Conservation (phyloP, 2,888 invertebrate genomes). For the Aelia acuminata region DNA sequence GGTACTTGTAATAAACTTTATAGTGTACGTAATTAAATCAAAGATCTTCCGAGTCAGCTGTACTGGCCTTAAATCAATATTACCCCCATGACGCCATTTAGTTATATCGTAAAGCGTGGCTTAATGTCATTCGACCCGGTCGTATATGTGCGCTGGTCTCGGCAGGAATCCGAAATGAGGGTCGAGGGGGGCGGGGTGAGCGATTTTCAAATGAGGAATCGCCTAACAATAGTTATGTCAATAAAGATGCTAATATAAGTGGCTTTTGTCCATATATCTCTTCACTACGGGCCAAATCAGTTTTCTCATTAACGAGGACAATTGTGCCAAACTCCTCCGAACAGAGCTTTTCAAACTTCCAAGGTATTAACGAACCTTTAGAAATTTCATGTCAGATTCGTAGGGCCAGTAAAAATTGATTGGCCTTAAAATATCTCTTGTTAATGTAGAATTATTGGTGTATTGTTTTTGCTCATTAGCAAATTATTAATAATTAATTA, state of each 20-base stretch:
- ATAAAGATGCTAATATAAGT: constrained; percentile 18
- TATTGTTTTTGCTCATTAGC: too few species aligned
- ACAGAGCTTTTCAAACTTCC: background rate
- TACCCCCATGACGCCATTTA: background rate
- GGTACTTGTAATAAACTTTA: background rate
- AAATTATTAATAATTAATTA: too few species aligned
- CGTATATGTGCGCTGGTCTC: background rate
- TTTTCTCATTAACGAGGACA: background rate
- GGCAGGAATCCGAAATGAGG: background rate
- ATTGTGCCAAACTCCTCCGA: background rate
- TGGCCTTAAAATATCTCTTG: too few species aligned
- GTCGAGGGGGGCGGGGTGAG: background rate
- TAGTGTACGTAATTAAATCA: background rate
- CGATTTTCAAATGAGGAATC: background rate
- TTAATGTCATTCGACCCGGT: background rate
- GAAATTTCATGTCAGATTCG: too few species aligned
- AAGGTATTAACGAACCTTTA: too few species aligned
- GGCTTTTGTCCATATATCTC: background rate
- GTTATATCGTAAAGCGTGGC: background rate
- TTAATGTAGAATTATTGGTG: too few species aligned
- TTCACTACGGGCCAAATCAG: constrained; percentile 4
- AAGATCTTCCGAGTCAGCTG: background rate
- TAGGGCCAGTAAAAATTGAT: too few species aligned
- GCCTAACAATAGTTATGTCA: constrained; percentile 10
- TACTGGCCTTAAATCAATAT: background rate